Percentiles rank a stretch among this genome's conserved stretches.
phyloP scores from a whole-genome alignment of 2,888 invertebrate genomes.

The Cremastinae sp. region DNA sequence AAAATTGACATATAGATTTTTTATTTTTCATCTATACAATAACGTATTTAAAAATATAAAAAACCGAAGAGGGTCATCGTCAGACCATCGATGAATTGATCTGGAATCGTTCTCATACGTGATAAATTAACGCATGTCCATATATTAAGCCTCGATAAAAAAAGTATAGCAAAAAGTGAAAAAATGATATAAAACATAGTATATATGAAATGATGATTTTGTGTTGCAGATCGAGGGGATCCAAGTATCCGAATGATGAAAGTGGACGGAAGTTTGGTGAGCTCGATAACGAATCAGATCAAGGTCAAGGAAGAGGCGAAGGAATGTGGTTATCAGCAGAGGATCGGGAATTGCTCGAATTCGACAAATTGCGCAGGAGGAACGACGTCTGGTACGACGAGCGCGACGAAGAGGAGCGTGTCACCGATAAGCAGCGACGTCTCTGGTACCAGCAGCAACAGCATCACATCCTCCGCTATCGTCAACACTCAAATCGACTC shows the following conservation, averaged over 20 bases:
- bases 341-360: constrained; percentile 57
- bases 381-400: constrained; percentile 22
- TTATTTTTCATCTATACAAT: too few species aligned
- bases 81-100: too few species aligned
- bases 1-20: too few species aligned
- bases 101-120: too few species aligned
- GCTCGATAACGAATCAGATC: constrained; percentile 72
- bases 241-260: constrained; percentile 71
- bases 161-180: too few species aligned
- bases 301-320: constrained; percentile 78
- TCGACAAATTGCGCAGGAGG: constrained; percentile 7
- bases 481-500: constrained; percentile 60
- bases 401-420: constrained; percentile 56
- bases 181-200: too few species aligned
- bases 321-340: constrained; percentile 73
- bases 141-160: too few species aligned
- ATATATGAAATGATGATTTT: too few species aligned
- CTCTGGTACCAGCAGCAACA: constrained; percentile 49
- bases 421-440: constrained; percentile 50
- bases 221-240: constrained; percentile 1
- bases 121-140: too few species aligned
- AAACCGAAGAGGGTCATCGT: too few species aligned
- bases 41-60: too few species aligned
- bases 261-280: constrained; percentile 72
- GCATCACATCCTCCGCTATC: constrained; percentile 55